Conservation (phyloP, 2,797 vertebrate species). For the Peromyscus eremicus region DNA sequence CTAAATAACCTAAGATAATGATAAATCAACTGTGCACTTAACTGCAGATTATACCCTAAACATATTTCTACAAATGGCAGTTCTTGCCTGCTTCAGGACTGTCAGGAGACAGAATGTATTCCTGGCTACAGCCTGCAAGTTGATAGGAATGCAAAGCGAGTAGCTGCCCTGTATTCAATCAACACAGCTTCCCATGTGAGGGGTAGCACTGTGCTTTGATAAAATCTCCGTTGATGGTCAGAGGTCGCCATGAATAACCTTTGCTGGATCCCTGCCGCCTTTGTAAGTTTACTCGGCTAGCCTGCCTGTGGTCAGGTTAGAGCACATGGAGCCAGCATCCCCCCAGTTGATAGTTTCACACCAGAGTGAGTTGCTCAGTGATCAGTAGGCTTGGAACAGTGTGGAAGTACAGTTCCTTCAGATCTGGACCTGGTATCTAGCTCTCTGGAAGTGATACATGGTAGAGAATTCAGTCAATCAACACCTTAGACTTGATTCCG, state of each 20-base stretch:
- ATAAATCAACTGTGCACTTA: constrained; percentile 73
- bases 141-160: not conserved
- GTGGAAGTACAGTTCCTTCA: not conserved
- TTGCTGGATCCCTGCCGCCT: not conserved
- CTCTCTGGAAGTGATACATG: not conserved
- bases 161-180: not conserved
- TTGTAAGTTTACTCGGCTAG: not conserved
- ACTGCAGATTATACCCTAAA: constrained; percentile 25
- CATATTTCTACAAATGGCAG: constrained; percentile 45
- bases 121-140: not conserved
- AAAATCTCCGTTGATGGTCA: not conserved
- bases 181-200: not conserved
- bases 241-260: not conserved
- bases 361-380: not conserved
- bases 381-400: fast-evolving
- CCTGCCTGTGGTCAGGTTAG: not conserved
- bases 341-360: not conserved
- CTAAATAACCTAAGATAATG: constrained; percentile 70
- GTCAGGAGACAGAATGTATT: not conserved
- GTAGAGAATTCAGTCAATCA: not conserved
- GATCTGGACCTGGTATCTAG: not conserved
- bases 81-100: constrained; percentile 8
- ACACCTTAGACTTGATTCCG: not conserved
- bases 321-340: not conserved
- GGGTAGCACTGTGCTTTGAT: not conserved